Evolutionary conservation across 1,140 invertebrate genomes (phyloP), one percentile per base, ranked within the genome.

Genomic region (Heliconius nattereri): DNA sequence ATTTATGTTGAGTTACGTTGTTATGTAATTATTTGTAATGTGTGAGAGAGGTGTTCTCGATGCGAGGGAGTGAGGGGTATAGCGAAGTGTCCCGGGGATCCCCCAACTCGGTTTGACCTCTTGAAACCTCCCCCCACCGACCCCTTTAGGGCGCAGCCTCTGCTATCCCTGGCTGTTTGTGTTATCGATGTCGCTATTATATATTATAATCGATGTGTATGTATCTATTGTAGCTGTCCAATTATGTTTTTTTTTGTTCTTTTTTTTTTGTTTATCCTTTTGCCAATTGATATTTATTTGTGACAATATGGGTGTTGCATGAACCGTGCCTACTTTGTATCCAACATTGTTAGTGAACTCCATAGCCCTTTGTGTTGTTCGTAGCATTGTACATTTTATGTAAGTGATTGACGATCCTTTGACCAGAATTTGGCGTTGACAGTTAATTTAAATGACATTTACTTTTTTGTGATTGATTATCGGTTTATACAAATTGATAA

Each of bases 21-120:
- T 92, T 94, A 88, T 91, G 83, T 91, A 85, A 91, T 91, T 92
- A 92, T 92, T 94, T 94, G 90, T 94, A 86, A 94, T 93, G 89
- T 94, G 92, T 94, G 93, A 94, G 93, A 94, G 93, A 94, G 93
- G 93, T 94, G 93, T 94, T 94, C 93, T 94, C 92, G 92, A 93
- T 94, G 89, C 90, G 91, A 93, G 91, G 91, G 93, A 94, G 93
- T 92, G 93, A 91, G 92, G 92, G 93, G 92, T 92, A 92, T 92
- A 92, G 91, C 91, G 90, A 92, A 92, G 92, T 93, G 92, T 92
- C 89, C 86, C 88, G 91, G 90, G 90, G 89, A 90, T 91, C 90
- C 90, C 92, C 92, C 82, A 88, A 86, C 89, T 92, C 91, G 89
- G 90, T 92, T 90, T 89, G 86, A 89, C 86, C 86, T 91, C 90